phyloP scores from a whole-genome alignment of 2,888 invertebrate species.

The Altica lythri region DNA sequence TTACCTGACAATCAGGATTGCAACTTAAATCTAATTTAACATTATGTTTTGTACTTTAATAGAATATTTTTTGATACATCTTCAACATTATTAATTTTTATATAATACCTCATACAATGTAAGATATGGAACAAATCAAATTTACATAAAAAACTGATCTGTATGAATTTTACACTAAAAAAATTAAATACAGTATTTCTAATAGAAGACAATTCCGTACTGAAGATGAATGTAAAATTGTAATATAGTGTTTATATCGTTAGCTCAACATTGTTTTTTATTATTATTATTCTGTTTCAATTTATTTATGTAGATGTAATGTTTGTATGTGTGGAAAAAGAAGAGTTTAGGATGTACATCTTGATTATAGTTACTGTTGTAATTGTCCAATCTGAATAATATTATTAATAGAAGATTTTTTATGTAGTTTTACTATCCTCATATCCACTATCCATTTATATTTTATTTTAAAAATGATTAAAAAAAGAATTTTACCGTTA shows the following conservation, averaged over 20 bases:
- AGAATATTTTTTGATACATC: conserved; percentile 1
- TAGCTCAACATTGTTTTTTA: conserved; percentile 55
- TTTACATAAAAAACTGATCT: not conserved
- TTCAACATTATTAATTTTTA: conserved; percentile 30
- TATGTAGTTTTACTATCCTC: no score
- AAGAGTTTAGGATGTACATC: conserved; percentile 55
- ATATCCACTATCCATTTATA: no score
- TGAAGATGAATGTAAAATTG: conserved; percentile 52
- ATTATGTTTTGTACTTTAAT: no score
- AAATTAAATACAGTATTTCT: conserved; percentile 34
- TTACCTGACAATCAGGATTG: no score
- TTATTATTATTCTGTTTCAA: conserved; percentile 48
- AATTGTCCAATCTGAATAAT: conserved; percentile 59
- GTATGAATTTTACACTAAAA: not conserved
- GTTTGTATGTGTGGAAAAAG: conserved; percentile 53
- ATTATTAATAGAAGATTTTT: conserved; percentile 46
- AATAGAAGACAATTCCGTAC: conserved; percentile 42
- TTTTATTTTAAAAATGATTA: no score
- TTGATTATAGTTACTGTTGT: conserved; percentile 59
- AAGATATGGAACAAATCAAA: conserved; percentile 29
- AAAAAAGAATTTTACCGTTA: no score
- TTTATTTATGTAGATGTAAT: conserved; percentile 57
- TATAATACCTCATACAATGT: conserved; percentile 36
- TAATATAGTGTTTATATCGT: conserved; percentile 56
- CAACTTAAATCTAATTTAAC: no score